Evolutionary conservation across 2,888 invertebrate species (phyloP), one percentile per base, ranked within the genome.

Genomic region (Bhutanitis thaidina): DNA sequence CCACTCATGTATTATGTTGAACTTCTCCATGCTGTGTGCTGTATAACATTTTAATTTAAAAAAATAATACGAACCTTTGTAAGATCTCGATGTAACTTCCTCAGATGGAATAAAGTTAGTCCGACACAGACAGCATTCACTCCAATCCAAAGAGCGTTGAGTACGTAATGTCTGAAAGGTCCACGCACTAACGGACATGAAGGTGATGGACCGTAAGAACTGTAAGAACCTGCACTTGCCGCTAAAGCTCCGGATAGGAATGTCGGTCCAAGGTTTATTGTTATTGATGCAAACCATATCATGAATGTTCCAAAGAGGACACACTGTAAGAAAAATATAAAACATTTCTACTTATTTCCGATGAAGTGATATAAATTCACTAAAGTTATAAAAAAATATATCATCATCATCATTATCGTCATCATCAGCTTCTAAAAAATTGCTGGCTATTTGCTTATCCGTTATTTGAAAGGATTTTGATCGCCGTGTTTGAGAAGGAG

Each of bases 241-340:
- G 95, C 95, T 58, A 96, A 82, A 37, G 95, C 96, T 43, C 96
- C 96, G 71, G 93, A 95, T 69, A 96, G 90, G 84, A 96, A 95
- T 30, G 96, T 96, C 27, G 96, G 96, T 20, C 97, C 97, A 64
- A 97, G 92, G 87, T 97, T 96, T 77, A 97, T 95, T 45, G 96
- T 95, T 74, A 97, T 94, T 59, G 95, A 95, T 47, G 96, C 95
- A 85, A 97, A 97, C 97, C 97, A 97, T 73, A 97, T 96, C 94
- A 97, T 97, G 81, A 96, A 95, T 46, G 96, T 93, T 57, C 97
- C 97, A 82, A 97, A 97, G 43, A 96, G 91, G 56, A 97, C 96
- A 82, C 97, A 97, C 91, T 96, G 94, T 14, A 86, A 87, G 70
- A 82, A 81, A 67, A 47, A 35, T 5, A 5, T 20, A 20, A 3